phyloP scores from a whole-genome alignment of 2,113 vertebrate species.

The Scopus umbretta region DNA sequence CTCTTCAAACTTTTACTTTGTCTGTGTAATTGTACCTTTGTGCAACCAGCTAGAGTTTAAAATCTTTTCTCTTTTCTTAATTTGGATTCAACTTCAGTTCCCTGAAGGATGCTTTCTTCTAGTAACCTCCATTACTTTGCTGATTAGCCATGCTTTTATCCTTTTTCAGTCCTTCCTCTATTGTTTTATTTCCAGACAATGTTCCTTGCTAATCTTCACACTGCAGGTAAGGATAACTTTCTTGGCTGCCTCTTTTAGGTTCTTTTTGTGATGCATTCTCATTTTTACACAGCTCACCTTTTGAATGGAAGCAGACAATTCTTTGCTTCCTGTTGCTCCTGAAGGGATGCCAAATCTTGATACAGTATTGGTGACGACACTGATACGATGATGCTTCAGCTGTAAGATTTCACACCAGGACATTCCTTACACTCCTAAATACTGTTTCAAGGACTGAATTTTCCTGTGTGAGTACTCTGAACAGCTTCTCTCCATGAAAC shows the following conservation, averaged over 20 bases:
- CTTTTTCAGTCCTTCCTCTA: neutral
- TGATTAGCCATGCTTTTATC: neutral
- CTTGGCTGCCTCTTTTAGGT: neutral
- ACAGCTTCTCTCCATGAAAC: neutral
- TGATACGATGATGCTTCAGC: neutral
- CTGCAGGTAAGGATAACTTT: neutral
- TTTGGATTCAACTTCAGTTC: neutral
- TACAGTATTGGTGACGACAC: neutral
- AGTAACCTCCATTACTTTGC: neutral
- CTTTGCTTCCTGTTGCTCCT: neutral
- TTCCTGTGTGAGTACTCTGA: neutral
- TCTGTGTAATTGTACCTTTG: neutral
- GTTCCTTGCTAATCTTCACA: neutral
- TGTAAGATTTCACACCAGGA: neutral
- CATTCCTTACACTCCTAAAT: neutral
- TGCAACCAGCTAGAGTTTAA: neutral
- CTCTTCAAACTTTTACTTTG: neutral
- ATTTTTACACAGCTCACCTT: neutral
- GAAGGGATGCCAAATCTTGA: neutral
- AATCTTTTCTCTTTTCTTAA: neutral
- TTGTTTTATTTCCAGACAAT: neutral
- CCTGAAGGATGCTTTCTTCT: neutral
- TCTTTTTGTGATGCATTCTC: neutral
- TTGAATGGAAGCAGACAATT: neutral
- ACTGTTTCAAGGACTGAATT: neutral